These are phyloP conservation scores for Pongo pygmaeus DNA, from an alignment of 2,113 vertebrate species.

Conservation along the genomic window DNA sequence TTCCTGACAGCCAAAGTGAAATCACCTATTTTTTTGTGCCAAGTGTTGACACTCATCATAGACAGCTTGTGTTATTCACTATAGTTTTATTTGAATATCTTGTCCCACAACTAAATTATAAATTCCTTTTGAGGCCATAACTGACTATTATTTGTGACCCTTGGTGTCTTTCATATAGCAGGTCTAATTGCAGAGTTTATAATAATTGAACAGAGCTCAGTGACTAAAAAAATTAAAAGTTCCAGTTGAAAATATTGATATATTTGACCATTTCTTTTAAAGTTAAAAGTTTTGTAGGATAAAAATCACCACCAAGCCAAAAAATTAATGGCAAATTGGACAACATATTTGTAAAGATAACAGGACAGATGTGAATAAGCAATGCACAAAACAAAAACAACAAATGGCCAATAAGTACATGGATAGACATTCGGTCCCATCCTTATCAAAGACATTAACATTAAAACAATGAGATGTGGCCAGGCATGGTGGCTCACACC, in stretches of 20 bases:
- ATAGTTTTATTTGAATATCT: slow-evolving; percentile 25
- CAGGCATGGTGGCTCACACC: too few species aligned
- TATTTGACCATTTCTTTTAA: background rate
- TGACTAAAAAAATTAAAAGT: background rate
- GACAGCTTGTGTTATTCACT: slow-evolving; percentile 35
- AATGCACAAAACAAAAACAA: background rate
- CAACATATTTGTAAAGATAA: background rate
- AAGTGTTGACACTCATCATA: slow-evolving; percentile 45
- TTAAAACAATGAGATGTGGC: background rate
- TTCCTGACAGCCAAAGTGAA: slow-evolving; percentile 52
- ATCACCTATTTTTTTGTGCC: slow-evolving; percentile 39
- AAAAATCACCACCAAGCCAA: slow-evolving; percentile 21
- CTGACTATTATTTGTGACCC: slow-evolving; percentile 8
- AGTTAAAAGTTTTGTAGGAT: background rate
- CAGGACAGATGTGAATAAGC: background rate
- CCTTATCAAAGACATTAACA: background rate
- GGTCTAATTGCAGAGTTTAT: background rate
- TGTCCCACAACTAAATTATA: background rate
- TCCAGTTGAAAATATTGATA: background rate
- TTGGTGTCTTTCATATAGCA: background rate
- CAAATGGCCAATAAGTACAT: background rate
- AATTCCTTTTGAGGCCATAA: background rate
- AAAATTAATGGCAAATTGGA: background rate
- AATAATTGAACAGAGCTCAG: background rate
- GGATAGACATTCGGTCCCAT: background rate